Evolutionary conservation across 2,797 vertebrate genomes (phyloP), one percentile per base, ranked within the genome.

Genomic region (Aeoliscus strigatus): DNA sequence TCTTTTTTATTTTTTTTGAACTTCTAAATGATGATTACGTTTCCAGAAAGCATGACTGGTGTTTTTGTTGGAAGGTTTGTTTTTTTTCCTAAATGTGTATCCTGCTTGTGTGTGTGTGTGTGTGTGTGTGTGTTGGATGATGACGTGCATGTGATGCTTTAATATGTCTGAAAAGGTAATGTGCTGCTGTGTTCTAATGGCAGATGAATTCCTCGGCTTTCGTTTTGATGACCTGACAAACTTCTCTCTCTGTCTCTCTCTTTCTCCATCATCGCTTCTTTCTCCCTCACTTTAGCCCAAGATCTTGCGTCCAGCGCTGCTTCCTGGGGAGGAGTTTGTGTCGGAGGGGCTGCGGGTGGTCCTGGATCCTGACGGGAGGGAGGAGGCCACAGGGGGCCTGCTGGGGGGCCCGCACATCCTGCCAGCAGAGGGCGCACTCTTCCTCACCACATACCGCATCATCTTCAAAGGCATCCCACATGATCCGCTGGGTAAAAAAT

Each of bases 391-490:
- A 0, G 94, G 96, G 55, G 94, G 96, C 8, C 86, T 94, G 33
- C 83, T 96, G 14, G 96, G 94, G 75, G 96, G 95, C 1, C 96
- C 94, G 32, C 94, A 96, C 70, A 94, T 98, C 68, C 88, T 98
- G 12, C 96, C 96, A 52, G 96, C 96, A 83, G 96, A 99, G 89
- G 96, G 96, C 53, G 96, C 96, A 11, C 87, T 98, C 33, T 98
- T 98, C 72, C 94, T 98, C 54, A 98, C 96, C 38, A 94, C 92
- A 11, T 97, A 99, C 69, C 91, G 96, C 43, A 91, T 99, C 80
- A 88, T 99, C 69, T 99, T 99, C 70, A 95, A 94, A 89, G 96
- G 96, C 66, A 88, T 92, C 28, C 96, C 96, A 14, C 94, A 96
- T 13, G 96, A 98, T 80, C 93, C 93, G 1, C 85, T 98, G 64